These are phyloP conservation scores for Trematomus bernacchii DNA, from an alignment of 2,797 vertebrate species.

Conservation along the genomic window DNA sequence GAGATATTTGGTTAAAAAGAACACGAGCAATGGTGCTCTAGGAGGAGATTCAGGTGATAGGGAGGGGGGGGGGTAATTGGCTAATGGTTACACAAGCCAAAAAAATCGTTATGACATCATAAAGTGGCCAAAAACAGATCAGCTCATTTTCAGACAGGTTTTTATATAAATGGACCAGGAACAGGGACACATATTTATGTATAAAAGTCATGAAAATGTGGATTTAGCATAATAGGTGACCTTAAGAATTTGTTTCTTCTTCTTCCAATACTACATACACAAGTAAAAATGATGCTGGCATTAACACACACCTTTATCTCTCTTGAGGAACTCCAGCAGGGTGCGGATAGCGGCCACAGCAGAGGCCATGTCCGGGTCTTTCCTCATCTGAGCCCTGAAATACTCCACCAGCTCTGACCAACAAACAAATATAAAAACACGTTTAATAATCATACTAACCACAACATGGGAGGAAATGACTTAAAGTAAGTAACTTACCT, in stretches of 20 bases:
- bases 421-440: not conserved
- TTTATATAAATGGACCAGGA: no score
- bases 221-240: no score
- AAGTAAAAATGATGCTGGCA: not conserved
- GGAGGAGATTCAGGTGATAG: no score
- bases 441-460: fast-evolving
- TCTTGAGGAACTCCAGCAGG: conserved; percentile 93
- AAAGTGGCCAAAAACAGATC: no score
- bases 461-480: fast-evolving
- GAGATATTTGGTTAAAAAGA: no score
- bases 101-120: no score
- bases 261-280: not conserved
- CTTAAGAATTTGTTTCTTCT: not conserved
- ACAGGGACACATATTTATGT: no score
- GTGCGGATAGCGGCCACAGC: conserved; percentile 95
- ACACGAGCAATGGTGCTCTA: no score
- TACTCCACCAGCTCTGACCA: conserved; percentile 91
- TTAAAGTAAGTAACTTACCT: conserved; percentile 68
- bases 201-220: no score
- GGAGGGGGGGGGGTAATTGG: no score
- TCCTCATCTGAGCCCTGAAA: conserved; percentile 91
- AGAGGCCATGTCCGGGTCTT: conserved; percentile 94
- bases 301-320: conserved; percentile 89
- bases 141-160: no score
- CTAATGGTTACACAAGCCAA: no score